Evolutionary conservation across 2,888 invertebrate genomes (phyloP), one percentile per base, ranked within the genome.

Genomic region (Rhimphoctona megacephalus): DNA sequence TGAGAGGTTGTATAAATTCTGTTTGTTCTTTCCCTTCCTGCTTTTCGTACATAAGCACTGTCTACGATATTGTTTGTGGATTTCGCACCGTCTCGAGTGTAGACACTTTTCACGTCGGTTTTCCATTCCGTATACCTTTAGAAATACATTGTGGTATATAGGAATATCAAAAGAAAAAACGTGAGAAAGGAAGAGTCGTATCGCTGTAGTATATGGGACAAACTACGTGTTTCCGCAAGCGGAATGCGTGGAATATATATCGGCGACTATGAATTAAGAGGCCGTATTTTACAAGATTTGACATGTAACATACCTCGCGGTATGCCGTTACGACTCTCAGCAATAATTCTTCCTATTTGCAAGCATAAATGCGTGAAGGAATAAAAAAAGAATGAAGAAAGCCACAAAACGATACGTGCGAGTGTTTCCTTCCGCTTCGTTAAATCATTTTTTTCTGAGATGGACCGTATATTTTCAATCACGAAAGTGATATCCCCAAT

Each of bases 1-100:
- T 43, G 43, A 30, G 33, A 57, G n/a, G 8, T 19, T 54, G 25
- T 9, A 61, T n/a, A 30, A 46, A 61, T 70, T 80, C 46, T 36
- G 57, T 22, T 76, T 73, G 49, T 43, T 39, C 52, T 72, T 83
- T n/a, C 22, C 66, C 43, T 43, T 78, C 54, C 64, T 66, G 19
- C 17, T 30, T 43, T 57, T 25, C 54, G 46, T 49, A 46, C 39
- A 80, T 52, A 52, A 67, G 52, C 57, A 22, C 39, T 19, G 57
- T 72, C 52, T 49, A 33, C 46, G 36, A 19, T 30, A 70, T 80
- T 61, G 43, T 70, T 70, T 22, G 83, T 25, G 54, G 22, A 73
- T 78, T 83, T 70, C 33, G 43, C 33, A 25, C 49, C 36, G 66
- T 61, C 30, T 54, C 30, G 11, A 70, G 49, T 69, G 64, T 52